Percentiles rank a stretch among this genome's conserved stretches.
Evolutionary conservation across 2,888 invertebrate species (phyloP).

Genomic region (Sceliomorpha sp.): DNA sequence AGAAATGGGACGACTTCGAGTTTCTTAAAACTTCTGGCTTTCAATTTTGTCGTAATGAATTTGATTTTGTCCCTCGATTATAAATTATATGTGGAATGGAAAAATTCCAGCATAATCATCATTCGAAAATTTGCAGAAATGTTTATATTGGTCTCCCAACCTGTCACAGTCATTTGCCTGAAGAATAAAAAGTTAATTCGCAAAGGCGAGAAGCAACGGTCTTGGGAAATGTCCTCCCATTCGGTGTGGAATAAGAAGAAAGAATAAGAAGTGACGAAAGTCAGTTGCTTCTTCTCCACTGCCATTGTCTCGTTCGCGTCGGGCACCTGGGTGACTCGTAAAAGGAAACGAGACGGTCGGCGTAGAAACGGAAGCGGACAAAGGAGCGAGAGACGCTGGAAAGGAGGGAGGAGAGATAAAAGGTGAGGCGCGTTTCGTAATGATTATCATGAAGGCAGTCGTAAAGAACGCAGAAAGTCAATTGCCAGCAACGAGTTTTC

Average conservation of each 20-base stretch:
- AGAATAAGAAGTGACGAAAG: slow-evolving; percentile 19
- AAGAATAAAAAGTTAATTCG: slow-evolving; percentile 18
- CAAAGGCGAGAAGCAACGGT: slow-evolving; percentile 2
- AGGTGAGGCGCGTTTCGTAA: slow-evolving; percentile 12
- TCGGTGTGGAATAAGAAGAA: too few relatives aligned
- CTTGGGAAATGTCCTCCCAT: neutral
- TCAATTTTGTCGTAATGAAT: too few relatives aligned
- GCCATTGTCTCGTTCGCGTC: neutral
- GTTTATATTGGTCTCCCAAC: too few relatives aligned
- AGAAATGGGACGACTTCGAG: too few relatives aligned
- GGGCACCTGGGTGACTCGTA: slow-evolving; percentile 35
- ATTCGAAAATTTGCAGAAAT: too few relatives aligned
- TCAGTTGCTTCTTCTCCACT: slow-evolving; percentile 15
- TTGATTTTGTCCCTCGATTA: too few relatives aligned
- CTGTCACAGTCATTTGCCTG: too few relatives aligned
- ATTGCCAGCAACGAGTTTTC: slow-evolving; percentile 5
- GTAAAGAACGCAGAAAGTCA: slow-evolving; percentile 23
- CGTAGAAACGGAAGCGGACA: slow-evolving; percentile 15
- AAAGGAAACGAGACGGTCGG: slow-evolving; percentile 30
- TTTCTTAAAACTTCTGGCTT: too few relatives aligned
- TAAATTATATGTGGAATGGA: too few relatives aligned
- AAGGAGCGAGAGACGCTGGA: slow-evolving; percentile 13
- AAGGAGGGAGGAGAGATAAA: slow-evolving; percentile 12
- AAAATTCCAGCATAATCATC: too few relatives aligned
- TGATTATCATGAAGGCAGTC: slow-evolving; percentile 13